Base-by-base conservation (phyloP, 2,888 invertebrate genomes). In the Exocentrus adspersus region DNA sequence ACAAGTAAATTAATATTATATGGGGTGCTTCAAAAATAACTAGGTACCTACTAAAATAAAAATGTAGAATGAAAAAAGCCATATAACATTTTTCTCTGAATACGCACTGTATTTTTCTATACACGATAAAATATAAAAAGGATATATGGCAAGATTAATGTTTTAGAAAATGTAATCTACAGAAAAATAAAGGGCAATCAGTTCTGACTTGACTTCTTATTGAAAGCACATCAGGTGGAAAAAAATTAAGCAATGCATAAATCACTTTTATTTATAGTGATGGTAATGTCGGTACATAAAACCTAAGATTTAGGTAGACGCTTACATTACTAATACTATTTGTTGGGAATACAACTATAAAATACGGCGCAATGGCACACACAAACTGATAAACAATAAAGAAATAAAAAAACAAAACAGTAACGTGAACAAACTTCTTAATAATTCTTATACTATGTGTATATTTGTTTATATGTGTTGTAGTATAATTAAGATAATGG, bases 401-500 rank as follows among this genome's bases (percentile, higher is more conserved):
- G 17, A 20, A 56, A 48, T 41, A 50, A 62, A 28, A n/a, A 54
- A 62, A 32, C 21, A 56, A 45, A 43, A 60, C 24, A 51, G 37
- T 16, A 52, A 51, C 28, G 42, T 37, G 32, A 43, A 58, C 42
- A 28, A 42, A 59, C n/a, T 24, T 19, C 45, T 46, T 50, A 48
- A 30, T 48, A 30, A 1, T 43, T 21, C 10, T 41, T 54, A 48
- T 14, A 14, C 20, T 52, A 32, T 51, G 5, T 48, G 21, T 46
- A 30, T 20, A 37, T n/a, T 56, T 19, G 20, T 51, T 42, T 32
- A 14, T 59, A 42, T 48, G 21, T 32, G 19, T 54, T 20, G 43
- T 5, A 53, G 62, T 80, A 54, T 5, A 53, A 65, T 80, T 80
- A 83, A 71, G 81, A 81, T 68, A 83, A 77, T 77, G 93, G 92